Evolutionary conservation across 2,797 vertebrate genomes (phyloP), one percentile per base, ranked within the genome.

Genomic region (Amblyopsis hoosieri): DNA sequence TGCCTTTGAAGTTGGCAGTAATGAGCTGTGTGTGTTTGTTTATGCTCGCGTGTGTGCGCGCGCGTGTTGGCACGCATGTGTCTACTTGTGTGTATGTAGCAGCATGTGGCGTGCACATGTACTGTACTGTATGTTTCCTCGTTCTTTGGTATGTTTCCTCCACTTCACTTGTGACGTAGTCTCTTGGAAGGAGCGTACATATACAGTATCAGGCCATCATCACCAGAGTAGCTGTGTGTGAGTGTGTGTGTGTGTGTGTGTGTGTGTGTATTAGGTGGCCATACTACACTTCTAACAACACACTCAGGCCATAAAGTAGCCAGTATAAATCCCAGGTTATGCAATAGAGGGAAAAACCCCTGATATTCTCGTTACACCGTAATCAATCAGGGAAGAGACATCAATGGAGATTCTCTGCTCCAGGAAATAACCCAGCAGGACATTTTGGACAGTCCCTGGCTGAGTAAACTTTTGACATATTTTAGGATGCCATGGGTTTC

Each of bases 1-100:
- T 89, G 79, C 58, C 47, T 89, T 86, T 87, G 80, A 87, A 86
- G 54, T 65, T 46, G 60, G 47, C 1, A 1, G 53, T 82, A 80
- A 81, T 78, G 75, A 80, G 72, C 42, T 29, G 10, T 60, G 57
- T 60, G 58, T 23, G 57, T 46, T 3, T 33, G 7, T 14, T 8
- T n/a, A 11, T 2, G 6, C n/a, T 12, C 12, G 57, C 45, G 57
- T 19, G 15, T 29, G 52, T 31, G 65, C 54, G 58, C 65, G 65
- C 12, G 45, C 37, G 23, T 74, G 62, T 64, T 49, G 49, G 64
- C 54, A 6, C 53, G 45, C 59, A 49, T 33, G 2, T 45, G 51
- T 49, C 29, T 15, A 42, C 14, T 8, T 19, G 19, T 33, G 12
- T 57, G 3, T 33, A 10, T 31, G 13, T 67, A 23, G 23, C 23